Base-by-base conservation (phyloP, 2,888 invertebrate species). In the Rhimphoctona megacephalus region DNA sequence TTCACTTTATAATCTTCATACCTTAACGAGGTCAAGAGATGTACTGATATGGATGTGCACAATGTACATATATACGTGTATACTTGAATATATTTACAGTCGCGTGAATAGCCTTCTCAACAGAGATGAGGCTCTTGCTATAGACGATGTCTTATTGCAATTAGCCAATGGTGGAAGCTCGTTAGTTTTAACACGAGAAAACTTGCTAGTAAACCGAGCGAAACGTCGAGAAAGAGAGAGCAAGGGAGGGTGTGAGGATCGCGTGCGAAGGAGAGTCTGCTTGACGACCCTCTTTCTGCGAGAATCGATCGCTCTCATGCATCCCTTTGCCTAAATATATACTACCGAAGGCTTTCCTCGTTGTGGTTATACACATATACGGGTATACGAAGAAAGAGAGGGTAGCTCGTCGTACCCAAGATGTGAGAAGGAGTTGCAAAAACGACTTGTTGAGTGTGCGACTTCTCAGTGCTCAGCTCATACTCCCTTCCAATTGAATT, bases 401-500 rank as follows among this genome's bases (percentile, higher is more conserved):
- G 78, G 52, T 46, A 30, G 64, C 46, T 73, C 52, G 72, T 76
- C 69, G 52, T 79, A 54, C 77, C 46, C 57, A 66, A 69, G 19
- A 64, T 54, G 73, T 52, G 43, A 76, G 83, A 52, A 77, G 72
- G 39, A 64, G 22, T 61, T 76, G 80, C 83, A 66, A 80, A 69
- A 74, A 70, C 83, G 83, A 86, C 85, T 86, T 86, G 85, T 86
- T 86, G 85, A 86, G 79, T 83, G 43, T 70, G 69, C 70, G 80
- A 86, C 36, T 80, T 76, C 76, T 70, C 74, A 74, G 57, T 49
- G 49, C 72, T 54, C 66, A 49, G 54, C 69, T 82, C 74, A 33
- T 74, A 54, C 69, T 74, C 54, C n/a, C 22, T 49, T 30, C 54
- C 76, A 76, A 19, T 85, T n/a, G 39, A 52, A 36, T 52, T 78